Evolutionary conservation across 35 echinoderm and acorn worm species (phyloP).

Genomic region (Diadema setosum): DNA sequence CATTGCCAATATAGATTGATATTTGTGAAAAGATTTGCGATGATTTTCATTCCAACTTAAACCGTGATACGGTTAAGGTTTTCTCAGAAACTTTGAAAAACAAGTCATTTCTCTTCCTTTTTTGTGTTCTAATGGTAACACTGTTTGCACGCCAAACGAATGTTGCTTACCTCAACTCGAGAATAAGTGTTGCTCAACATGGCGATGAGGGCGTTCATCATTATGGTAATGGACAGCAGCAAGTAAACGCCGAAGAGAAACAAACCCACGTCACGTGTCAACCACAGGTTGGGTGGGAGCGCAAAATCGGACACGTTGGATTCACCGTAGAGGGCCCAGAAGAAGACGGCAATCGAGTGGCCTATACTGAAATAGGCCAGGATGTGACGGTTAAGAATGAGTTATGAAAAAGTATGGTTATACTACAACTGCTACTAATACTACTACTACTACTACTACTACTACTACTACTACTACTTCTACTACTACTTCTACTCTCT

Average conservation of each 20-base stretch:
- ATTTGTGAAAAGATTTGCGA: too few species aligned
- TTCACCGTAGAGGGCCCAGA: conserved; percentile 53
- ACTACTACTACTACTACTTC: too few species aligned
- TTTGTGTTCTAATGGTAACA: not conserved
- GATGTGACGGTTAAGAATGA: too few species aligned
- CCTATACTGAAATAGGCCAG: too few species aligned
- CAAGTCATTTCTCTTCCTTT: not conserved
- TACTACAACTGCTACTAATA: too few species aligned
- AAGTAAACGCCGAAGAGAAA: conserved; percentile 38
- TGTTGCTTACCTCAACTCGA: conserved; percentile 16
- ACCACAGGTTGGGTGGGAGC: not conserved
- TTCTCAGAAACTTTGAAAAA: not conserved
- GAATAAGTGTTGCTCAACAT: conserved; percentile 77
- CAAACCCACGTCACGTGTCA: conserved; percentile 14
- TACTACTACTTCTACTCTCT: too few species aligned
- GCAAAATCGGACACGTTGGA: not conserved
- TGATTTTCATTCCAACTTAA: too few species aligned
- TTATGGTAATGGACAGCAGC: conserved; percentile 31
- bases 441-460: too few species aligned
- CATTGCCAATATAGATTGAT: too few species aligned
- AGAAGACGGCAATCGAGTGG: conserved; percentile 28
- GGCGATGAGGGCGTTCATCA: conserved; percentile 61
- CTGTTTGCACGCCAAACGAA: not conserved
- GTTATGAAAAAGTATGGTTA: too few species aligned
- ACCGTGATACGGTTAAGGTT: not conserved